phyloP scores from a whole-genome alignment of 2,797 vertebrate species.

The Emydoidea blandingii region DNA sequence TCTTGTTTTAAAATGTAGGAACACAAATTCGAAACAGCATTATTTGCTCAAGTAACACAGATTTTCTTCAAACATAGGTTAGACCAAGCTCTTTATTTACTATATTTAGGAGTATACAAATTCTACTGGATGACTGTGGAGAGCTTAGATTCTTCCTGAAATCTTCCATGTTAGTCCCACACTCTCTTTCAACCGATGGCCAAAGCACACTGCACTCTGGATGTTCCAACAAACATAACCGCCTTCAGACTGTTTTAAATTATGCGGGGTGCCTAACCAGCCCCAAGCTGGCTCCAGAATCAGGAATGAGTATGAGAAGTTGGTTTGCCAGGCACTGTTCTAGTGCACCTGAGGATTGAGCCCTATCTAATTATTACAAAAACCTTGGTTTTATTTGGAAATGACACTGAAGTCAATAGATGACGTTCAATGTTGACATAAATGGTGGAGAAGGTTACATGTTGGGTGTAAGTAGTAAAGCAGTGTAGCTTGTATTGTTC shows the following conservation, averaged over 20 bases:
- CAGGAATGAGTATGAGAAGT: not conserved
- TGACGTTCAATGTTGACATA: not conserved
- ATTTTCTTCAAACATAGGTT: not conserved
- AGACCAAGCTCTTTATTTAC: not conserved
- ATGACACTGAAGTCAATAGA: not conserved
- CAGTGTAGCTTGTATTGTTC: not conserved
- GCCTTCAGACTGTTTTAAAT: not conserved
- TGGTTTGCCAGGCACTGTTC: not conserved
- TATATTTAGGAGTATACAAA: not conserved
- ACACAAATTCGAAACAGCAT: slow-evolving; percentile 10
- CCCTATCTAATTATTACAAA: not conserved
- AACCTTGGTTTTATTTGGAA: not conserved
- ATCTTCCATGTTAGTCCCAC: not conserved
- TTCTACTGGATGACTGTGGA: not conserved
- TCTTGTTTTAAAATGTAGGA: not conserved
- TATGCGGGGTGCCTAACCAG: not conserved
- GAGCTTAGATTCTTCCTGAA: not conserved
- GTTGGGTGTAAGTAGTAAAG: slow-evolving; percentile 24
- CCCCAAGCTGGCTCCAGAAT: not conserved
- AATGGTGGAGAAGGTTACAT: slow-evolving; percentile 4
- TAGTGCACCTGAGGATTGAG: not conserved
- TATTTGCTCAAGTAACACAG: slow-evolving; percentile 25
- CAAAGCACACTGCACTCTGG: not conserved
- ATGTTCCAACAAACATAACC: not conserved
- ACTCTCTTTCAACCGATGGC: not conserved